A percentile compares a stretch with the other conserved stretches of the same genome.
Conservation (phyloP, 2,113 vertebrate species). For the Hydrochoerus hydrochaeris region DNA sequence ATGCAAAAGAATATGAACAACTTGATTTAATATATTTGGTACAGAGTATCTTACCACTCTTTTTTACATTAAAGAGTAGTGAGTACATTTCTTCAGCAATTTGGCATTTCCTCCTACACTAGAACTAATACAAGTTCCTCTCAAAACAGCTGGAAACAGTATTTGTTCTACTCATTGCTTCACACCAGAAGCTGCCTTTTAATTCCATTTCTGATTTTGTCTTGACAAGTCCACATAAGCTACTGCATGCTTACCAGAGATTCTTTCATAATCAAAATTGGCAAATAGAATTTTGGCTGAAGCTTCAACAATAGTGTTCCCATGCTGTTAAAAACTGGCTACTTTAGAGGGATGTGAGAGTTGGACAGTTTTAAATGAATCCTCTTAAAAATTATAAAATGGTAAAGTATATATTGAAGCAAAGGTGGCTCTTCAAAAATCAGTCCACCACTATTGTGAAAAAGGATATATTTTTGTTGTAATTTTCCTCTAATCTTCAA, state of each 20-base stretch:
- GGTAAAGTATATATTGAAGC: background rate
- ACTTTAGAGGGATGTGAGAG: background rate
- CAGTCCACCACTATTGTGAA: background rate
- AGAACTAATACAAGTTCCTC: conserved; percentile 58
- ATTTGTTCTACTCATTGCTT: conserved; percentile 36
- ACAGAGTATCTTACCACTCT: background rate
- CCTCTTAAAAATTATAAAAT: background rate
- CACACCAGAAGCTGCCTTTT: background rate
- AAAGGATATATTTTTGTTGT: background rate
- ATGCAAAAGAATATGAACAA: background rate
- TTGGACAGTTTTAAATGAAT: conserved; percentile 30
- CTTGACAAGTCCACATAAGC: conserved; percentile 58
- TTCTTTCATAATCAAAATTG: conserved; percentile 63
- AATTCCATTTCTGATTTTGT: conserved; percentile 63
- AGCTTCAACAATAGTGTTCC: conserved; percentile 12
- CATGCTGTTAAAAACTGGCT: conserved; percentile 8
- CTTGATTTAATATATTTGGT: background rate
- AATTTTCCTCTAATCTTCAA: background rate
- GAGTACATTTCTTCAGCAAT: conserved; percentile 34
- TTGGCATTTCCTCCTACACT: conserved; percentile 29
- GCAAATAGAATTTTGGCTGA: conserved; percentile 11
- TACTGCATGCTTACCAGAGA: conserved; percentile 43
- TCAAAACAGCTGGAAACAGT: conserved; percentile 41
- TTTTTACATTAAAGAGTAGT: conserved; percentile 36
- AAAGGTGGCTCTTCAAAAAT: background rate